These are phyloP conservation scores for Macrosiphum euphorbiae DNA, from an alignment of 2,888 invertebrate species.

Conservation along the genomic window DNA sequence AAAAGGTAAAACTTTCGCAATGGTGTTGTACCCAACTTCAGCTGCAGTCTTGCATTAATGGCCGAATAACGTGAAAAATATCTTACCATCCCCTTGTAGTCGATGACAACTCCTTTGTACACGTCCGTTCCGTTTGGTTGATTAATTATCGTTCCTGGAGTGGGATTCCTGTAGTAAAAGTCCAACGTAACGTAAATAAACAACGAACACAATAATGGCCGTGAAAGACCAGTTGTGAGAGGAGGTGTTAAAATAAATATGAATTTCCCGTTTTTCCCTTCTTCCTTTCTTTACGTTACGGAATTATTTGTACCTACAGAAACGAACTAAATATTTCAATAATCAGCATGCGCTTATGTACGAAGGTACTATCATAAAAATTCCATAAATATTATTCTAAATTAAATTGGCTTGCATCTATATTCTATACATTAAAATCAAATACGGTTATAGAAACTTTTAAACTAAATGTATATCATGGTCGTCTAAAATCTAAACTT, in stretches of 20 bases:
- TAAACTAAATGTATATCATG: background rate
- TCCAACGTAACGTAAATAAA: background rate
- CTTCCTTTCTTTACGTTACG: too few relatives aligned
- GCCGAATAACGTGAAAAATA: background rate
- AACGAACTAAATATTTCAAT: background rate
- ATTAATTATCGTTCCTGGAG: constrained; percentile 74
- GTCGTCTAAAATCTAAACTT: background rate
- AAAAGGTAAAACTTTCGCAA: too few relatives aligned
- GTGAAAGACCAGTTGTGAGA: background rate
- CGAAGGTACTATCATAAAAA: background rate
- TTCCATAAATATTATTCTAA: background rate
- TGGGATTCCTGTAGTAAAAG: constrained; percentile 71
- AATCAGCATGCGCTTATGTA: background rate
- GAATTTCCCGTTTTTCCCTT: background rate
- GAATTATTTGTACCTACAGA: background rate
- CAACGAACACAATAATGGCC: background rate
- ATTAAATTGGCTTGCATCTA: background rate
- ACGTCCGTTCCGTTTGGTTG: constrained; percentile 74
- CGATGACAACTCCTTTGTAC: constrained; percentile 74
- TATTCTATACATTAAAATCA: background rate
- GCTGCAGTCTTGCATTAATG: background rate
- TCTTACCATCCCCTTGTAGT: constrained; percentile 73
- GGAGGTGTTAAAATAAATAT: background rate
- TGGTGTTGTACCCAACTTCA: too few relatives aligned
- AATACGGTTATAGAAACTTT: background rate